Base-by-base conservation (phyloP, 1,140 invertebrate genomes). In the Microvelia longipes region DNA sequence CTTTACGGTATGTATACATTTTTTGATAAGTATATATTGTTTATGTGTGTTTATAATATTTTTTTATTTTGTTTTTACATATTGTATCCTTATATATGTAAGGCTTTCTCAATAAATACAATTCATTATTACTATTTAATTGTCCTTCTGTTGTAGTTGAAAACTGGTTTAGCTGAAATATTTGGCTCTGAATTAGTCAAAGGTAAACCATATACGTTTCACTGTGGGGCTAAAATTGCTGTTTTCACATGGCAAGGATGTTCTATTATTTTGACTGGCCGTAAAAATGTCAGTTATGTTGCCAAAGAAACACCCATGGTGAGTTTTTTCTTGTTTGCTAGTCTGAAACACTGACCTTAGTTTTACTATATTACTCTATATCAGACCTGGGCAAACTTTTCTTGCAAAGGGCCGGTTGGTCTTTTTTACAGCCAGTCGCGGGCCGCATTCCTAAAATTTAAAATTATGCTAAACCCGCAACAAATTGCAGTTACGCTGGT, bases 201-300 rank as follows among this genome's bases (percentile, higher is more conserved):
- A 80, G 92, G 92, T 27, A 98, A 94, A 80, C 86, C 88, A 24
- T 98, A 98, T 80, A 88, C 88, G 73, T 98, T 98, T 78, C 84
- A 85, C 27, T 83, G 88, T 2, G 94, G 95, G 1, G 90, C 94
- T 0, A 98, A 98, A 83, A 88, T 96, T 19, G 96, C 96, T 0
- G 88, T 98, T 1, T 99, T 92, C 76, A 96, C 96, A 11, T 99
- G 91, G 87, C 93, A 98, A 78, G 94, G 94, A 1, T 98, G 94
- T 77, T 87, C 86, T 0, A 78, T 97, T 60, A 87, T 93, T 79
- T 76, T 96, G 15, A 83, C 83, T 72, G 95, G 94, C 0, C 90
- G 90, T 78, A 91, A 92, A 25, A 94, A 97, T 81, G 91, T 95
- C 1, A 92, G 90, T 74, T 98, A 98, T 79, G 86, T 96, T 0